Evolutionary conservation across 2,888 invertebrate species (phyloP), one percentile per base, ranked within the genome.

Genomic region (Gibbula magus): DNA sequence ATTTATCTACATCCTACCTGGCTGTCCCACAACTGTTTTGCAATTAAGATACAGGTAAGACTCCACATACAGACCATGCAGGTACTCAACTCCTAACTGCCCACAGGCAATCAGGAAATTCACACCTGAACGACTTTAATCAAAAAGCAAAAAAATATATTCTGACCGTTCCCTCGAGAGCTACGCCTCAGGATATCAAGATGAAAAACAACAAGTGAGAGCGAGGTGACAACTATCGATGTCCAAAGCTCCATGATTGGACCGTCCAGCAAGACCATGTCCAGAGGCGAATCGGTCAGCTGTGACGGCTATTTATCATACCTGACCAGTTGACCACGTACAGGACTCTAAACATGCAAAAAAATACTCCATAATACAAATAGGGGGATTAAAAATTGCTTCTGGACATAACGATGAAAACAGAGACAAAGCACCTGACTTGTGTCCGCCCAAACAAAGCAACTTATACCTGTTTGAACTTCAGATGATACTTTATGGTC

Each of bases 141-240:
- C 61, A 61, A 61, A 45, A 61, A 61, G 61, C 61, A 61, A 56
- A 22, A 61, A 61, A 61, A 61, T 25, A 61, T 25, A 54, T 61
- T 61, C 29, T 61, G 61, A 29, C n/a, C 56, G 45, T 45, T 45
- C 45, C 45, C 45, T 45, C 45, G 45, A 45, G 45, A 45, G 45
- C 45, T 10, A 45, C 13, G 45, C 45, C 45, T 45, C 1, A 45
- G 45, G 45, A 10, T 45, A 45, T 45, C 45, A 45, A 13, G 45
- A 45, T 45, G 45, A 45, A 45, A 45, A 45, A 45, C 45, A 45
- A 45, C 45, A 45, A 45, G 45, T 8, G 10, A 45, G 45, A 45
- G 45, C 10, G 10, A 45, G 45, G 45, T 45, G 45, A 45, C 45
- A 45, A 45, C 45, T 45, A 7, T 13, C 45, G 45, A 45, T 45